These are phyloP conservation scores for Podarcis cretensis DNA, from an alignment of 2,113 vertebrate species.

Conservation along the genomic window DNA sequence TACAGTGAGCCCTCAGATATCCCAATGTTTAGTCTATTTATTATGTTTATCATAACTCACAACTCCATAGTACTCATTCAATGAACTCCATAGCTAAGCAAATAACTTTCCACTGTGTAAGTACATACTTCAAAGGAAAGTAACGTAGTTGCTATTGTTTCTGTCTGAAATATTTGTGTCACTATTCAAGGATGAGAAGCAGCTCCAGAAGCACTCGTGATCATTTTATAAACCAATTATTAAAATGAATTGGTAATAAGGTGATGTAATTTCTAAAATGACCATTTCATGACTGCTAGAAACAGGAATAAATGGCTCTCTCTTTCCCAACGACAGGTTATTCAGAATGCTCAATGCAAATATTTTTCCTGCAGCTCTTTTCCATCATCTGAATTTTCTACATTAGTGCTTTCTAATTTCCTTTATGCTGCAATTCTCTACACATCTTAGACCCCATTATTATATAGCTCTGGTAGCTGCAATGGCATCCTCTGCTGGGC, in stretches of 20 bases:
- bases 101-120: conserved; percentile 45
- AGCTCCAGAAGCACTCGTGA: neutral
- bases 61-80: neutral
- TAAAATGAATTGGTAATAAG: neutral
- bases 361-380: neutral
- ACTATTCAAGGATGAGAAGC: neutral
- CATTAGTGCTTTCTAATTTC: neutral
- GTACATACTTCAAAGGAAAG: neutral
- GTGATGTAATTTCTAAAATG: neutral
- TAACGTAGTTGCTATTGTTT: conserved; percentile 12
- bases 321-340: neutral
- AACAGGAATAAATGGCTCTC: neutral
- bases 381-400: neutral
- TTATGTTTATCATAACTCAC: conserved; percentile 35
- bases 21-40: conserved; percentile 27
- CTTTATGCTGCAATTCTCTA: neutral
- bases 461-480: too few relatives aligned
- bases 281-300: neutral
- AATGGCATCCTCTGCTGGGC: neutral
- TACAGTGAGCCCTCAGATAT: neutral
- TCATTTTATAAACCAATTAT: neutral
- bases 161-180: neutral
- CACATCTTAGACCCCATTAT: neutral
- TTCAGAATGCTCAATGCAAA: neutral
- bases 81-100: conserved; percentile 17